Evolutionary conservation across 2,888 invertebrate species (phyloP), one percentile per base, ranked within the genome.

Genomic region (Mycalesis mineus): DNA sequence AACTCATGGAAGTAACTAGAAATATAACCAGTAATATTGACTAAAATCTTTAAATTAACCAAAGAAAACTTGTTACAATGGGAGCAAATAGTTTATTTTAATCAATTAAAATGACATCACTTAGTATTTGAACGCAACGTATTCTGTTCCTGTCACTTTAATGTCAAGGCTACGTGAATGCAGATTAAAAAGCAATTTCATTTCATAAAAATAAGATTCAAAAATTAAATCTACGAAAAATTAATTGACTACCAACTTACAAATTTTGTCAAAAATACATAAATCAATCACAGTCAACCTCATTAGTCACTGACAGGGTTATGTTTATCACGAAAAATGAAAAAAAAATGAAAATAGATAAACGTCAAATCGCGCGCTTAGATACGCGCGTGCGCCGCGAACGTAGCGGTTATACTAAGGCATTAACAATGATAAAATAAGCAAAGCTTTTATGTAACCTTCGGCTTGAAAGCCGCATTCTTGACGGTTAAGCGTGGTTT

Each of bases 391-490:
- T 70, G 74, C 85, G 69, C 69, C 68, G 68, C 82, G 83, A 69
- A 76, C 59, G 79, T 73, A 68, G 73, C 76, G 78, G 72, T 72
- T 82, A 69, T 77, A 88, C 88, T 88, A 84, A 84, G 70, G 72
- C 67, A 64, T 66, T 74, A 70, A 75, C 73, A 77, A 73, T 78
- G 78, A 77, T 80, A 78, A 77, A 79, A 73, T 69, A 71, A 75
- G 75, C 72, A 73, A 74, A 80, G 80, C 75, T 81, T 86, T 85
- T 82, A 81, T 78, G 84, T 84, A 88, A 87, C 88, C 88, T 88
- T 88, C 87, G 75, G 67, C 73, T 79, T 71, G 78, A 80, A 82
- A 84, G 82, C 79, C 74, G 70, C 84, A 86, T 88, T 82, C 85
- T 86, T 64, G 86, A 83, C 79, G 87, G 86, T 85, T 86, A 85